Percentiles rank a stretch among this genome's conserved stretches.
These are phyloP conservation scores for Vanessa tameamea DNA, from an alignment of 1,140 invertebrate genomes.

Conservation along the genomic window DNA sequence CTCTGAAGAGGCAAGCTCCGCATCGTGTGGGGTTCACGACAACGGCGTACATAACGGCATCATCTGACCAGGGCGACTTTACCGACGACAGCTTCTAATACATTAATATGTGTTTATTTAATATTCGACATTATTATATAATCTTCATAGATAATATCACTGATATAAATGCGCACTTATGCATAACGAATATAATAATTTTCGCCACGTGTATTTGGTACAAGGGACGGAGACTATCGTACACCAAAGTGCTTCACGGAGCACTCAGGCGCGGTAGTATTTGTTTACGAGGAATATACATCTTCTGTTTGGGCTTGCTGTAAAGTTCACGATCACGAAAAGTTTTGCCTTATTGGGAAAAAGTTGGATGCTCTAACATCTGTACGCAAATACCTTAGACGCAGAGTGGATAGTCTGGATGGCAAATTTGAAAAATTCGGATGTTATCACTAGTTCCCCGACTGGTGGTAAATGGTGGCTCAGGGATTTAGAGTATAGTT, in stretches of 20 bases:
- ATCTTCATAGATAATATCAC: background rate
- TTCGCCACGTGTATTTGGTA: background rate
- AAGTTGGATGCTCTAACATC: constrained; percentile 14
- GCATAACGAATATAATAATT: constrained; percentile 6
- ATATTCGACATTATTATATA: constrained; percentile 8
- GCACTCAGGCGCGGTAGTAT: constrained; percentile 3
- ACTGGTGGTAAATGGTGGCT: background rate
- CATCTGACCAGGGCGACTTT: constrained; percentile 14
- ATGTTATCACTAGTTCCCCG: too few relatives aligned
- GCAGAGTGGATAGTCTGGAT: too few relatives aligned
- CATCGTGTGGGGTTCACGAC: constrained; percentile 26
- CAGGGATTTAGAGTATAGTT: background rate
- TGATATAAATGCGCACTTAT: constrained; percentile 11
- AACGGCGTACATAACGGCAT: constrained; percentile 16
- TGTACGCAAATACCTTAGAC: background rate
- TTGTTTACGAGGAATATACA: background rate
- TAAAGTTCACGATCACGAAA: constrained; percentile 1
- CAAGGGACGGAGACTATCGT: background rate
- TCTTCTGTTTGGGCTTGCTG: background rate
- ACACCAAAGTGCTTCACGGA: background rate
- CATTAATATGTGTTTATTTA: background rate
- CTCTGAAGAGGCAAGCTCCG: constrained; percentile 26
- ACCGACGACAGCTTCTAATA: constrained; percentile 16
- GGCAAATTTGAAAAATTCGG: too few relatives aligned
- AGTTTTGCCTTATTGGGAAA: constrained; percentile 14